These are phyloP conservation scores for Ursus arctos DNA, from an alignment of 2,113 vertebrate genomes.

Conservation along the genomic window DNA sequence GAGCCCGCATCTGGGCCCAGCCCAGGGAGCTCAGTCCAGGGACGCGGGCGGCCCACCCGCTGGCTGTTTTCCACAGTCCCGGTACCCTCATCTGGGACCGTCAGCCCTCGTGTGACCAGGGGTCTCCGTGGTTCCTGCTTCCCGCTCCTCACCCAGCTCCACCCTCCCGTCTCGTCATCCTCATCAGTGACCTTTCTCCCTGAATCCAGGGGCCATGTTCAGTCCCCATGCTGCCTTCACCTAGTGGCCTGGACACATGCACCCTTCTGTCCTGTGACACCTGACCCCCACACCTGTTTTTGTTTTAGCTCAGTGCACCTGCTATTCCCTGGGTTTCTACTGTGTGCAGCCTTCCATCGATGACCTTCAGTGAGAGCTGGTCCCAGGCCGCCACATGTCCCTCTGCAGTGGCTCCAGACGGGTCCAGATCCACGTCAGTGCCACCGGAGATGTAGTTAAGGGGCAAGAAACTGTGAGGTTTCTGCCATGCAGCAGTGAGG, in stretches of 20 bases:
- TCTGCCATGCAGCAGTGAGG: accelerated
- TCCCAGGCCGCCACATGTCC: accelerated
- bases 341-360: accelerated
- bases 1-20: neutral
- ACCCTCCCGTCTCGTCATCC: accelerated
- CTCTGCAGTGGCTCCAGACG: accelerated
- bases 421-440: accelerated
- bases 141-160: accelerated
- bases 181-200: no score
- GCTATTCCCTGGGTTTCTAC: accelerated
- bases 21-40: neutral
- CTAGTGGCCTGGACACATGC: accelerated
- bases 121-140: no score
- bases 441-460: accelerated
- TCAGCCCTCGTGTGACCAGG: accelerated
- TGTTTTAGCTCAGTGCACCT: neutral
- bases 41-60: neutral
- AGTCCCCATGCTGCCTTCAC: neutral
- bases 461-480: accelerated
- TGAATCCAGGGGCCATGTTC: accelerated
- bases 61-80: neutral
- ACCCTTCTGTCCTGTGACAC: neutral
- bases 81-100: neutral
- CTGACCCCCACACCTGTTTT: no score
- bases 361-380: accelerated